phyloP scores from a whole-genome alignment of 2,113 vertebrate genomes.

The Eidolon helvum region DNA sequence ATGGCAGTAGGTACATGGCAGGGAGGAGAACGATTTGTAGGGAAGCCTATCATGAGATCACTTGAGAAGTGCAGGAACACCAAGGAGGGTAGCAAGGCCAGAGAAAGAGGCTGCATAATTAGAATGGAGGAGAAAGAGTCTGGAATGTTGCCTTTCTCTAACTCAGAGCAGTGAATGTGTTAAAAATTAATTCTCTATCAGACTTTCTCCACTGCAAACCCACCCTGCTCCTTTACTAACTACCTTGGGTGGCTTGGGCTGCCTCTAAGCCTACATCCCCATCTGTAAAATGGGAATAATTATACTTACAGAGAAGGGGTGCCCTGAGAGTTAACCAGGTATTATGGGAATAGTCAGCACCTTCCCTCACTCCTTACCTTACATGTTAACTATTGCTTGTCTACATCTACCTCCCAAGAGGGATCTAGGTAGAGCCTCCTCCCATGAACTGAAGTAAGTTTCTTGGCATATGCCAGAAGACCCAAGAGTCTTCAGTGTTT shows the following conservation, averaged over 20 bases:
- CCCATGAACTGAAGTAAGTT: conserved; percentile 4
- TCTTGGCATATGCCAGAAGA: neutral
- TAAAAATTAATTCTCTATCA: neutral
- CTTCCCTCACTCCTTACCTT: neutral
- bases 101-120: neutral
- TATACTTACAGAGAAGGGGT: neutral
- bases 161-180: neutral
- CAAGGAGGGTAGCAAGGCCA: neutral
- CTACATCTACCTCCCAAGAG: neutral
- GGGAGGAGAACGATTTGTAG: neutral
- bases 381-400: neutral
- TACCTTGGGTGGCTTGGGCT: neutral
- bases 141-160: neutral
- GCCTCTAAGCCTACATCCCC: neutral
- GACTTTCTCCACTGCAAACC: neutral
- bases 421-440: neutral
- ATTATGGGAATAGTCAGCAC: neutral
- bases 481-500: neutral
- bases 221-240: neutral
- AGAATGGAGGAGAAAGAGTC: neutral
- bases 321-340: neutral
- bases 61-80: neutral
- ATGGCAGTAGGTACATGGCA: neutral
- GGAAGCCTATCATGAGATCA: neutral
- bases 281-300: conserved; percentile 5